These are phyloP conservation scores for Meloidogyne floridensis DNA, from an alignment of 1,140 invertebrate genomes.

Conservation along the genomic window DNA sequence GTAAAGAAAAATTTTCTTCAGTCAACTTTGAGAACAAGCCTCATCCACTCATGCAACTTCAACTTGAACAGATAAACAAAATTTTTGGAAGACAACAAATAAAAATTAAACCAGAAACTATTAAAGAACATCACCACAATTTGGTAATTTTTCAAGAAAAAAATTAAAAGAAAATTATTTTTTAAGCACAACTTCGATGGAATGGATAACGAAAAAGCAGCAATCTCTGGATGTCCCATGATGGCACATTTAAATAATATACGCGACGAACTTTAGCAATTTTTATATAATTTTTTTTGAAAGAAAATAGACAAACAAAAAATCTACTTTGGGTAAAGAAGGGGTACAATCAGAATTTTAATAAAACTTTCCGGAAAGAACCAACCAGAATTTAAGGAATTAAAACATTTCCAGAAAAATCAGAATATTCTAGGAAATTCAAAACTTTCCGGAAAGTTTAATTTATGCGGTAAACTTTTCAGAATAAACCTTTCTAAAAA, in stretches of 20 bases:
- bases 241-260: slow-evolving; percentile 45
- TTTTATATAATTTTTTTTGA: neutral
- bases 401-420: no score
- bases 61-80: slow-evolving; percentile 46
- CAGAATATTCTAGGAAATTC: no score
- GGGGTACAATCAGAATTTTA: neutral
- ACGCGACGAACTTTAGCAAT: slow-evolving; percentile 43
- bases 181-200: slow-evolving; percentile 32
- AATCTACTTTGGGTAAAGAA: neutral
- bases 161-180: neutral
- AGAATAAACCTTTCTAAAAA: no score
- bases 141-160: neutral
- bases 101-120: slow-evolving; percentile 39
- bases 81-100: slow-evolving; percentile 49
- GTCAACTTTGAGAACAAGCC: neutral
- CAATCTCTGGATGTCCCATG: slow-evolving; percentile 52
- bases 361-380: neutral
- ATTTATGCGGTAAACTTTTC: no score
- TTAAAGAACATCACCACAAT: slow-evolving; percentile 15
- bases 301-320: neutral
- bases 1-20: neutral
- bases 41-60: slow-evolving; percentile 44
- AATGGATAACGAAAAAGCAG: slow-evolving; percentile 26
- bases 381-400: no score
- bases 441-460: no score